Percentiles rank a stretch among this genome's conserved stretches.
These are phyloP conservation scores for Mareca strepera DNA, from an alignment of 2,797 vertebrate species.

Conservation along the genomic window DNA sequence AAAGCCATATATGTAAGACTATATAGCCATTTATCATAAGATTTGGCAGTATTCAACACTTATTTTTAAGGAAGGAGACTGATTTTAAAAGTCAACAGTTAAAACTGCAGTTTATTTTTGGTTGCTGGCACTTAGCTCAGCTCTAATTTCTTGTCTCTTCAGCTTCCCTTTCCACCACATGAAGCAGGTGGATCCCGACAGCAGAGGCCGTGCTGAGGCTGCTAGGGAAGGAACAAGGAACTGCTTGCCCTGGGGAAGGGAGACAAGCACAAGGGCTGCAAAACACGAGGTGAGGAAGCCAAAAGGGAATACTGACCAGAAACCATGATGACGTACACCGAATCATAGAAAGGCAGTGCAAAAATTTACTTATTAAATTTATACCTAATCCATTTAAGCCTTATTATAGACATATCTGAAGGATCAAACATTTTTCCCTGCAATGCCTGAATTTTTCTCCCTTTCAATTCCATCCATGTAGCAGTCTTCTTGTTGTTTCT, in stretches of 20 bases:
- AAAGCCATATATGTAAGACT: not conserved
- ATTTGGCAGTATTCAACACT: not conserved
- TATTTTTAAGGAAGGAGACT: not conserved
- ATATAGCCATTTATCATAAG: not conserved
- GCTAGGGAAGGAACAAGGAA: not conserved
- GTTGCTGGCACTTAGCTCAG: not conserved
- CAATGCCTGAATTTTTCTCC: not conserved
- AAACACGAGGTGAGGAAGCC: not conserved
- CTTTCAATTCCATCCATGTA: not conserved
- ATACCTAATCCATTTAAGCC: not conserved
- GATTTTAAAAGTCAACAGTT: conserved; percentile 12
- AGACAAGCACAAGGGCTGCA: not conserved
- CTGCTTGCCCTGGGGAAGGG: not conserved
- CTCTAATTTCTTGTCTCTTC: not conserved
- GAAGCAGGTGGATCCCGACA: not conserved
- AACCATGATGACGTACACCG: not conserved
- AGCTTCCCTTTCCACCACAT: not conserved
- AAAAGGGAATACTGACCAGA: not conserved
- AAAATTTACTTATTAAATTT: not conserved
- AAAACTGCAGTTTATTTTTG: conserved; percentile 24
- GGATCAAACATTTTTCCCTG: not conserved
- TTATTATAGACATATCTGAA: not conserved
- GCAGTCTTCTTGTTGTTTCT: not conserved
- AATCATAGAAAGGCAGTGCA: not conserved
- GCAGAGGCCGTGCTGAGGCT: not conserved